A percentile compares a stretch with the other conserved stretches of the same genome.
Evolutionary conservation across 2,888 invertebrate genomes (phyloP).

Genomic region (Nematopogon swammerdamellus): DNA sequence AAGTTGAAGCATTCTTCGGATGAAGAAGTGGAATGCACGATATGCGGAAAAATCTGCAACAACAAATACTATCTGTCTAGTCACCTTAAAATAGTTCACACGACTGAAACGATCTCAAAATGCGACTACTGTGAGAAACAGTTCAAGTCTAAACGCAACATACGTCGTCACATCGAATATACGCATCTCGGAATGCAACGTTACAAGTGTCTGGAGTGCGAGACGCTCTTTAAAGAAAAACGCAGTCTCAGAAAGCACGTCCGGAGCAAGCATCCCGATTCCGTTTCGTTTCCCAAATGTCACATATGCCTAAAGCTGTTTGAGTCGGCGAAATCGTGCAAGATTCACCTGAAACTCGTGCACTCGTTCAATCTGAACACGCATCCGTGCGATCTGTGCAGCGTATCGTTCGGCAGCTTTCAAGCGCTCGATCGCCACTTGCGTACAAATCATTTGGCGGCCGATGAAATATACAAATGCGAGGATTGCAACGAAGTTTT

Average conservation of each 20-base stretch:
- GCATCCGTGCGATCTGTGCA: slow-evolving; percentile 32
- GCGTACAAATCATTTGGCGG: slow-evolving; percentile 28
- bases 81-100: slow-evolving; percentile 37
- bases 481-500: slow-evolving; percentile 35
- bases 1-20: slow-evolving; percentile 35
- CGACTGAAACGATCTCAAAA: slow-evolving; percentile 24
- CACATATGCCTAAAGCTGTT: slow-evolving; percentile 37
- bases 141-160: slow-evolving; percentile 38
- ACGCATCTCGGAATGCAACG: slow-evolving; percentile 37
- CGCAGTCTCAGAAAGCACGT: slow-evolving; percentile 37
- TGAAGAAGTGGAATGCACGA: slow-evolving; percentile 26
- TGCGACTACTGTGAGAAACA: slow-evolving; percentile 40
- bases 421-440: slow-evolving; percentile 29
- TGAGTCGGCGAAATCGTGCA: slow-evolving; percentile 41
- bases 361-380: slow-evolving; percentile 41
- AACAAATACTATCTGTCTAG: slow-evolving; percentile 38
- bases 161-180: slow-evolving; percentile 34
- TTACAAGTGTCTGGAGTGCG: slow-evolving; percentile 38
- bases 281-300: slow-evolving; percentile 32
- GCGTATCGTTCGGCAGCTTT: slow-evolving; percentile 29
- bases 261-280: slow-evolving; percentile 32
- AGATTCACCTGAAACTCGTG: slow-evolving; percentile 33
- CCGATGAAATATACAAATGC: slow-evolving; percentile 38
- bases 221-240: slow-evolving; percentile 39
- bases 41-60: slow-evolving; percentile 31